Evolutionary conservation across 2,888 invertebrate genomes (phyloP).

Genomic region (Harpalus rubripes): DNA sequence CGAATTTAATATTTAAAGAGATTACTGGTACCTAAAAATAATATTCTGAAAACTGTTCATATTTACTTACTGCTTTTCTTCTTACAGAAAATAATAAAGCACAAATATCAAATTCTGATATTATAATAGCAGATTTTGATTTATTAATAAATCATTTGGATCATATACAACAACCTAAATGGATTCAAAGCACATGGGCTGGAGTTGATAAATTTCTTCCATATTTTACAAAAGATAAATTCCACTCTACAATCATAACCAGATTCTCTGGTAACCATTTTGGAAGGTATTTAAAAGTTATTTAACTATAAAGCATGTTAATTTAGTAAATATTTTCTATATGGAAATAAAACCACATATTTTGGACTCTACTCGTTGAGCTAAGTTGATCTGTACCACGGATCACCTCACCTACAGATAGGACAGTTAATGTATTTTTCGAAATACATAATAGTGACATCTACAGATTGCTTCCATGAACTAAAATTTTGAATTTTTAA

Average conservation of each 20-base stretch:
- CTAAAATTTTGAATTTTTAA: too few relatives aligned
- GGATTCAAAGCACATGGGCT: constrained; percentile 78
- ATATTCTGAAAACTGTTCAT: background rate
- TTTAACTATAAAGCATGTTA: background rate
- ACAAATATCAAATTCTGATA: constrained; percentile 74
- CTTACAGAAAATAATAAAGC: constrained; percentile 69
- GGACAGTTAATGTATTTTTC: too few relatives aligned
- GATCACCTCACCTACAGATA: too few relatives aligned
- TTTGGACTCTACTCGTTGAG: too few relatives aligned
- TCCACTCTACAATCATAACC: constrained; percentile 72
- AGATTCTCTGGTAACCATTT: constrained; percentile 77
- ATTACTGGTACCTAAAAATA: constrained; percentile 65
- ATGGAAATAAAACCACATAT: background rate
- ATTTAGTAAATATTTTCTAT: background rate
- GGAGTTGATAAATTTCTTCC: constrained; percentile 75
- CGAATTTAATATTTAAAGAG: constrained; percentile 72
- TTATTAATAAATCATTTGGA: constrained; percentile 75
- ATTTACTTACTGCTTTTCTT: too few relatives aligned
- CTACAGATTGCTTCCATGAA: too few relatives aligned
- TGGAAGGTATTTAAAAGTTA: constrained; percentile 71
- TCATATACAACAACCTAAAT: constrained; percentile 75
- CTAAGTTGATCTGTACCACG: too few relatives aligned
- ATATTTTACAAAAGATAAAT: constrained; percentile 71
- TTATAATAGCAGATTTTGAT: constrained; percentile 76
- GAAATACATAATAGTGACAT: too few relatives aligned